Base-by-base conservation (phyloP, 2,797 vertebrate genomes). In the Alosa sapidissima region DNA sequence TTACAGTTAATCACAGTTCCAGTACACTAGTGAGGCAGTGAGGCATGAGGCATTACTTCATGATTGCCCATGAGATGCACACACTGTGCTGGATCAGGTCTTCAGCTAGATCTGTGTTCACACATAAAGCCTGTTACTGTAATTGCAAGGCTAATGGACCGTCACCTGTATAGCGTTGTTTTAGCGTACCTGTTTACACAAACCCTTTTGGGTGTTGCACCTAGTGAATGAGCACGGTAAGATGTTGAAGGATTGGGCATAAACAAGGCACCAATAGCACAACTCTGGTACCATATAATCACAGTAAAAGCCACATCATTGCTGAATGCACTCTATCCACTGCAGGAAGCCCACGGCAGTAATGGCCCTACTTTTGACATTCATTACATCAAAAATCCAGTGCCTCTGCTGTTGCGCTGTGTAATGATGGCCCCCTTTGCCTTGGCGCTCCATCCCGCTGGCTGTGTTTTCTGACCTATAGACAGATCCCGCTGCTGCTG, bases 391-490 rank as follows among this genome's bases (percentile, higher is more conserved):
- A 41, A 1, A 14, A 75, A 6, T 75, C 11, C 68, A 75, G 13
- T 75, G 14, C 14, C 6, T 41, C 65, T 41, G 33, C 13, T 45
- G 1, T 14, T 41, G 33, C 14, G 3, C 13, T 75, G 36, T 41
- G 68, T 75, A 33, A 68, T 68, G 62, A 68, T 11, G 62, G 62
- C 28, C 28, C 68, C 68, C 14, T 33, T 41, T 75, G 68, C 68
- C 33, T 75, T 5, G 36, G 41, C 36, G 0, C 68, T 45, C 33
- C 36, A 16, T 36, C 68, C 68, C 14, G 68, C 68, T 75, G 68
- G 68, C 33, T 75, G 28, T 75, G 33, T 75, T 75, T 36, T 19
- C 68, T 45, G 68, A 75, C 68, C 68, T 75, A 36, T 45, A 75
- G 68, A 14, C 68, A 75, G 2, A 72, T 45, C 68, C 68, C 36